phyloP scores from a whole-genome alignment of 2,888 invertebrate genomes.

The Pristionchus mayeri region DNA sequence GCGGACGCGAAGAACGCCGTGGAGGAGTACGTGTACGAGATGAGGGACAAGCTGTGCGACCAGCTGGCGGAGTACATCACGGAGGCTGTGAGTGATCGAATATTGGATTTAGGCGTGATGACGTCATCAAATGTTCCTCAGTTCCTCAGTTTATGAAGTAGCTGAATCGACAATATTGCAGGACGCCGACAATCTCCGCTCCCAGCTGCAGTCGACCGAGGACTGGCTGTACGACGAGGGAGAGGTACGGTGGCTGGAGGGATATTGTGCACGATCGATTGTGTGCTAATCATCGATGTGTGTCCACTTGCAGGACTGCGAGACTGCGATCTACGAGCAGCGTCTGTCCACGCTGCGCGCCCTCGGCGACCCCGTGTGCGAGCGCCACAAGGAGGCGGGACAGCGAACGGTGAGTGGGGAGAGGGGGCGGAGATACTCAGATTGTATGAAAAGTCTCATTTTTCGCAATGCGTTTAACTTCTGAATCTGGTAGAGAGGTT shows the following conservation, averaged over 20 bases:
- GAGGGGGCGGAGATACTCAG: neutral
- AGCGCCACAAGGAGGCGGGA: constrained; percentile 87
- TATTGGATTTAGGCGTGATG: too few relatives aligned
- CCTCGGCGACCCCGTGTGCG: constrained; percentile 91
- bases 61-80: constrained; percentile 85
- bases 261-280: neutral
- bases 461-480: neutral
- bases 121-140: too few relatives aligned
- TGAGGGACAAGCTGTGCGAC: constrained; percentile 88
- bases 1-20: constrained; percentile 95
- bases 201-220: constrained; percentile 87
- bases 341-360: constrained; percentile 80
- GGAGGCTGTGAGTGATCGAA: constrained; percentile 81
- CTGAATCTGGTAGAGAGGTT: neutral
- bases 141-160: too few relatives aligned
- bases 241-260: constrained; percentile 85
- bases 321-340: constrained; percentile 80
- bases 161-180: too few relatives aligned
- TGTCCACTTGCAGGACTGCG: neutral
- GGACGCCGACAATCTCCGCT: constrained; percentile 75
- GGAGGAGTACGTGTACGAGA: constrained; percentile 97
- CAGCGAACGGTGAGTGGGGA: constrained; percentile 81
- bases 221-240: constrained; percentile 98
- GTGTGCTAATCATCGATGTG: neutral
- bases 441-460: neutral